phyloP scores from a whole-genome alignment of 2,113 vertebrate genomes.

The Blennius ocellaris region DNA sequence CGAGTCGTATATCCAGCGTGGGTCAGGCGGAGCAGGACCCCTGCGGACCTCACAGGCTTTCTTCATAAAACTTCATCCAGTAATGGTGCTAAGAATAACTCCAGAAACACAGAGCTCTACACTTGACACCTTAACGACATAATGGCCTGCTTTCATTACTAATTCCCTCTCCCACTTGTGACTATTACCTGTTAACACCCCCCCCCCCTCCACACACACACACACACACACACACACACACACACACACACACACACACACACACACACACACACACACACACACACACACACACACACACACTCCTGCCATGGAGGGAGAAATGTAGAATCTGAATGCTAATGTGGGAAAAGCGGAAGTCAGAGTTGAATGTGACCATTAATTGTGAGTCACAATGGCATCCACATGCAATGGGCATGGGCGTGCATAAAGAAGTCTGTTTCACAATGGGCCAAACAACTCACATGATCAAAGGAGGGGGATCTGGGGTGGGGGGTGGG shows the following conservation, averaged over 20 bases:
- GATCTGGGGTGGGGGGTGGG: too few species aligned
- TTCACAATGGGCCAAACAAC: slow-evolving; percentile 53
- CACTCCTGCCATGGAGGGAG: not conserved
- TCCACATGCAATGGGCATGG: slow-evolving; percentile 59
- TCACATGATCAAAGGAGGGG: slow-evolving; percentile 22
- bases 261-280: too few species aligned
- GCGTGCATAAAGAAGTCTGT: slow-evolving; percentile 50
- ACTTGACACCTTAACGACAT: not conserved
- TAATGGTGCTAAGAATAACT: slow-evolving; percentile 22
- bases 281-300: too few species aligned
- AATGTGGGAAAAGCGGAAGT: slow-evolving; percentile 67
- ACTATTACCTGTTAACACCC: slow-evolving; percentile 28
- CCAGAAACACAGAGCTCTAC: not conserved
- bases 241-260: too few species aligned
- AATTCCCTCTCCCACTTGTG: slow-evolving; percentile 6
- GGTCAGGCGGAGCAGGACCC: slow-evolving; percentile 25
- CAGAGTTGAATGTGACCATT: slow-evolving; percentile 65
- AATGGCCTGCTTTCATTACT: slow-evolving; percentile 1
- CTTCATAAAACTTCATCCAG: slow-evolving; percentile 9
- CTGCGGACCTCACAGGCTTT: slow-evolving; percentile 7
- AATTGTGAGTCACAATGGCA: slow-evolving; percentile 61
- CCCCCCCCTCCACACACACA: not conserved
- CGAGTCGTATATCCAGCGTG: slow-evolving; percentile 23
- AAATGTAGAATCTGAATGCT: slow-evolving; percentile 46
- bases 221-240: too few species aligned